Evolutionary conservation across 2,888 invertebrate species (phyloP), one percentile per base, ranked within the genome.

Genomic region (Drosophila affinis): DNA sequence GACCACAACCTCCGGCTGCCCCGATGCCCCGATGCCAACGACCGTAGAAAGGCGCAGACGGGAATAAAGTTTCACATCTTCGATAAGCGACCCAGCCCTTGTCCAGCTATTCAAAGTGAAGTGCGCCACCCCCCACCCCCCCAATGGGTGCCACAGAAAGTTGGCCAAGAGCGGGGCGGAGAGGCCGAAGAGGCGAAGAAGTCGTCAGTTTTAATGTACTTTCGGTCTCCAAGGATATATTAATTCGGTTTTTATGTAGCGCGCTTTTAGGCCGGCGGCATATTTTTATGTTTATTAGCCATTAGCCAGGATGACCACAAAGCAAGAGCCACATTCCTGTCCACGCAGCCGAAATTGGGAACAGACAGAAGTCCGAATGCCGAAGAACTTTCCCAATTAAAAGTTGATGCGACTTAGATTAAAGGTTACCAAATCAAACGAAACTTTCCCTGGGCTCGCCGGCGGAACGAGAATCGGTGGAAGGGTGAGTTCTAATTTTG

Each of bases 191-290:
- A n/a, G n/a, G 5, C 32, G 3, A 3, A 3, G 10, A 14, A 14
- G 34, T 3, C 46, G 17, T 45, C 52, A 9, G 54, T 72, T 63
- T 58, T 64, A 72, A 72, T 72, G 72, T 72, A 72, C 72, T 72
- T 72, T 64, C 52, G 70, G 83, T 84, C 83, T 84, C 83, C 87
- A 84, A 86, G 83, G 83, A 84, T 86, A 88, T 86, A 84, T 88
- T 88, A 84, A 88, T 84, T 86, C 78, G 80, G 83, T 71, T 84
- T 84, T 84, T 79, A 82, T 85, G 87, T 76, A 62, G 73, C 49
- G 54, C 68, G 75, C 78, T 88, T 77, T 83, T 79, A 75, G 75
- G 64, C 65, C 55, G 48, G 14, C 18, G 17, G 58, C 59, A 59
- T 60, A 60, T 59, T 76, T 67, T 69, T 77, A 74, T 88, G 80